Base-by-base conservation (phyloP, 2,797 vertebrate genomes). In the Sebastes umbrosus region DNA sequence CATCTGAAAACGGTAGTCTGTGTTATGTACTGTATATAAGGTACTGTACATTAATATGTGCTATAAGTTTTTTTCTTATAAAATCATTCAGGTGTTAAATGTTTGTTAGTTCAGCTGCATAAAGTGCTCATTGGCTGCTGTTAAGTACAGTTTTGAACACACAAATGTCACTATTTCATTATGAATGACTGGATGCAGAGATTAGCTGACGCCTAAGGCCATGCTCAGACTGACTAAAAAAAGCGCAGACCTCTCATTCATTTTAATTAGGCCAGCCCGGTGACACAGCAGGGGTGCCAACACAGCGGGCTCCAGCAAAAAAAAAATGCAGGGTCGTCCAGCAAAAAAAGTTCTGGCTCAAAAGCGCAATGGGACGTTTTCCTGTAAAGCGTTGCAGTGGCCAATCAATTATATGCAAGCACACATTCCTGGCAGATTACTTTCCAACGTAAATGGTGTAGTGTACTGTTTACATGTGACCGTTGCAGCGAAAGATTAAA, bases 251-350 rank as follows among this genome's bases (percentile, higher is more conserved):
- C 11, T 70, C 66, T 85, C 60, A 73, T 81, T 78, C 31, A 82
- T 82, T 81, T 87, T 87, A 84, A 83, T 77, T 65, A 73, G 76
- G 64, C 65, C 66, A 36, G 62, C 79, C 20, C 11, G 16, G 57
- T 8, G 9, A 64, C 39, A 10, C 66, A 77, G 65, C 55, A 73
- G 73, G 55, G 58, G 29, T 43, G 62, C n/a, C 32, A 72, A 22
- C 54, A 66, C 62, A n/a, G 14, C 1, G 60, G 4, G 27, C 8
- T 65, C 34, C 11, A 12, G 46, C 22, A 43, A 43, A 6, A 43
- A 43, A 52, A 62, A 52, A 55, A 43, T 34, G 3, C 66, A 57
- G 64, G 65, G 39, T 79, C 8, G 63, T 76, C 60, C 24, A 11
- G 63, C 32, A 25, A 57, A 69, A 69, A 74, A 43, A 43, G 39